Evolutionary conservation across 2,797 vertebrate genomes (phyloP).

Genomic region (Gallinago nigripennis): DNA sequence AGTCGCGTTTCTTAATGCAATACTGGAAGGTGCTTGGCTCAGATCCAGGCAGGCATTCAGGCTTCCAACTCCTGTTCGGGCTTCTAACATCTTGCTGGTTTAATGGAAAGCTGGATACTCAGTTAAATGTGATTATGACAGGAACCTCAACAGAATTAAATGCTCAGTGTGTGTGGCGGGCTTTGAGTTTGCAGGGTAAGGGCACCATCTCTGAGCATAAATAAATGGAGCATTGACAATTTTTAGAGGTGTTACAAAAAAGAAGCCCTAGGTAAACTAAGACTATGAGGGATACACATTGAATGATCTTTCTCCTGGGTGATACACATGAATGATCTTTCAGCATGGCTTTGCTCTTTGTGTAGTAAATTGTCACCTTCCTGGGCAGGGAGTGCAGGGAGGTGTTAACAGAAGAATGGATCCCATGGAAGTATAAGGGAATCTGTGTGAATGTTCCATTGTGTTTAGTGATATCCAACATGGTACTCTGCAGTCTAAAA

Average conservation of each 20-base stretch:
- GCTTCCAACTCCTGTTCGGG: neutral
- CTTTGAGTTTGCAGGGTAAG: neutral
- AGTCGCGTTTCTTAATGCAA: neutral
- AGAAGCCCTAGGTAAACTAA: neutral
- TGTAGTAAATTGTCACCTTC: neutral
- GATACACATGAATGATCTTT: neutral
- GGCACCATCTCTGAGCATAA: neutral
- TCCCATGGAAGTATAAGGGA: neutral
- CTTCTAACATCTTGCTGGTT: neutral
- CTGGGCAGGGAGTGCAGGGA: neutral
- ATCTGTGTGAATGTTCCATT: neutral
- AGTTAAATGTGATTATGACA: neutral
- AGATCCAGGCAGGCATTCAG: neutral
- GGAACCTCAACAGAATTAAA: neutral
- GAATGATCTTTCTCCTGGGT: neutral
- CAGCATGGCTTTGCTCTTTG: neutral
- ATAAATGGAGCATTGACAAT: neutral
- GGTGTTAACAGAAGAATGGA: neutral
- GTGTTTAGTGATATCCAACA: neutral
- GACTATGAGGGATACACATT: neutral
- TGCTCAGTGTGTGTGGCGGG: rapidly evolving
- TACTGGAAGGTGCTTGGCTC: neutral
- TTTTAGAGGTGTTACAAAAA: neutral
- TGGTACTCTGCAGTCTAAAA: neutral
- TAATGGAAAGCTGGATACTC: neutral